Evolutionary conservation across 2,888 invertebrate species (phyloP).

Genomic region (Leptodirus hochenwartii): DNA sequence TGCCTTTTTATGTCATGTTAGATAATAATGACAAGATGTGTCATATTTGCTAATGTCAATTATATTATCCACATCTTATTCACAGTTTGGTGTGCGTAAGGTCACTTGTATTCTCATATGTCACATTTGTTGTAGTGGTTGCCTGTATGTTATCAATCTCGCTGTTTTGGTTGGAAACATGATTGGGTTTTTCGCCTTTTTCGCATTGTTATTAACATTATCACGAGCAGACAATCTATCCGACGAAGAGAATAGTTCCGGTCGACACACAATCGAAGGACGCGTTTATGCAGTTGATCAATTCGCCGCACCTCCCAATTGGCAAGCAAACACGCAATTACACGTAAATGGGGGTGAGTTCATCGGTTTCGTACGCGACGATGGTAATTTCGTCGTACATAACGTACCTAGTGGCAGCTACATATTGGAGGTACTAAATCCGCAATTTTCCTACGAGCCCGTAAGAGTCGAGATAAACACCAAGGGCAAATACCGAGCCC

Average conservation of each 20-base stretch:
- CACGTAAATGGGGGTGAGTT: conserved; percentile 81
- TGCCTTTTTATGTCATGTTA: too few relatives aligned
- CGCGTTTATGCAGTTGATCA: conserved; percentile 53
- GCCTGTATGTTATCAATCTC: too few relatives aligned
- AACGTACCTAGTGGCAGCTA: conserved; percentile 87
- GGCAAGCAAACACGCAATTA: conserved; percentile 60
- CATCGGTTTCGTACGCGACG: conserved; percentile 74
- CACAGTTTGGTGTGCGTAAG: too few relatives aligned
- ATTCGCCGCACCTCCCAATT: conserved; percentile 35
- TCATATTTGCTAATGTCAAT: too few relatives aligned
- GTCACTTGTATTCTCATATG: too few relatives aligned
- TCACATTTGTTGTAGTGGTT: too few relatives aligned
- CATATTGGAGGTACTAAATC: conserved; percentile 79
- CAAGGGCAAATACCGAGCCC: conserved; percentile 89
- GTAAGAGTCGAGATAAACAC: conserved; percentile 92
- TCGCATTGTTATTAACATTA: too few relatives aligned
- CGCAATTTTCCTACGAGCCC: conserved; percentile 84
- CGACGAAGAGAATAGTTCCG: conserved; percentile 29
- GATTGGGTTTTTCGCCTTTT: too few relatives aligned
- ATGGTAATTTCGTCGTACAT: conserved; percentile 78
- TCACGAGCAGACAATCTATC: too few relatives aligned
- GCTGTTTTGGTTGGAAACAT: too few relatives aligned
- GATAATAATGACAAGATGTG: too few relatives aligned
- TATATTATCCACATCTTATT: too few relatives aligned
- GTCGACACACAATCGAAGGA: conserved; percentile 61